Percentiles rank a stretch among this genome's conserved stretches.
These are phyloP conservation scores for Fregetta grallaria DNA, from an alignment of 2,113 vertebrate species.

Conservation along the genomic window DNA sequence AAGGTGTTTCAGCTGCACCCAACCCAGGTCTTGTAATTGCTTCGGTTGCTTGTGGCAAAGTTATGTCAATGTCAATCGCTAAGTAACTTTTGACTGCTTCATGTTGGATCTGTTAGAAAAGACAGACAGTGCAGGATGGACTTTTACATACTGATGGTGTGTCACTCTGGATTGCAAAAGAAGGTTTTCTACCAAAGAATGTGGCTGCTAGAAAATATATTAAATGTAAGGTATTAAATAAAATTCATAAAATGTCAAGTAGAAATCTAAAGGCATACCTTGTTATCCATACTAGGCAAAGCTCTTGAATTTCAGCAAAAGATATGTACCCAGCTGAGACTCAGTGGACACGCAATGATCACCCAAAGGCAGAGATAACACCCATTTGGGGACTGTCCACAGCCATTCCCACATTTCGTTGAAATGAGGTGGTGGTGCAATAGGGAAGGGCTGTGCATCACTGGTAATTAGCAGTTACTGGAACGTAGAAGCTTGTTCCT, in stretches of 20 bases:
- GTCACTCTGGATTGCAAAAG: background rate
- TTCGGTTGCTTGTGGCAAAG: conserved; percentile 81
- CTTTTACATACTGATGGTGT: background rate
- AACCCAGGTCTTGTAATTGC: conserved; percentile 76
- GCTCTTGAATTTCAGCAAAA: background rate
- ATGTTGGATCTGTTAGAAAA: conserved; percentile 52
- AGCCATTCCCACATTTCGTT: background rate
- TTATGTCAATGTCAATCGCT: conserved; percentile 82
- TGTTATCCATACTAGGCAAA: background rate
- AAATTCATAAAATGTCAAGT: background rate
- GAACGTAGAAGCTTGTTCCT: conserved; percentile 27
- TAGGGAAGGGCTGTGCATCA: background rate
- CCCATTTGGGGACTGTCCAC: background rate
- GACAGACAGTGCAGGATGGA: conserved; percentile 12
- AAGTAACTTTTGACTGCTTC: conserved; percentile 76
- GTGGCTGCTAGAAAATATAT: background rate
- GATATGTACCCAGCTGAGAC: background rate
- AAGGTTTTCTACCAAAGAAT: background rate
- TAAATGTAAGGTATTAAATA: background rate
- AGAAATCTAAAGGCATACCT: background rate
- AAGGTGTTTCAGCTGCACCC: conserved; percentile 79
- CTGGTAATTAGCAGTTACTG: conserved; percentile 34
- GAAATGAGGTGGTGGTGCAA: background rate
- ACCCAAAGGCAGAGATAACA: background rate
- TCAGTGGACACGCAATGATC: background rate